phyloP scores from a whole-genome alignment of 2,888 invertebrate species.

The Teleiodes luculella region DNA sequence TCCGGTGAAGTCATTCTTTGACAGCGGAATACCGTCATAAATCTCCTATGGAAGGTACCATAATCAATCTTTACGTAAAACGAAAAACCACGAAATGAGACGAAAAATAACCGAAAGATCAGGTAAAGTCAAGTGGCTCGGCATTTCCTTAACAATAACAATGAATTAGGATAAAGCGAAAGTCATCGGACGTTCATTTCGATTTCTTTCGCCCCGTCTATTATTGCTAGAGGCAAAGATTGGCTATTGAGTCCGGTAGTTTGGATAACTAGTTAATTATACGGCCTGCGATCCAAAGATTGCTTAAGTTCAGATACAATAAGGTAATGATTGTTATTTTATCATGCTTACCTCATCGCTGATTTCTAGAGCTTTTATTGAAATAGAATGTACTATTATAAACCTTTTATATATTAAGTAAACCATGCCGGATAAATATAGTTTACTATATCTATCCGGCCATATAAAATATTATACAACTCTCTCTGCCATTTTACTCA shows the following conservation, averaged over 20 bases:
- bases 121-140: slow-evolving; percentile 45
- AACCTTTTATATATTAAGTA: no score
- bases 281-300: not conserved
- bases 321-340: not conserved
- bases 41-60: not conserved
- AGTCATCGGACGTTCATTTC: slow-evolving; percentile 72
- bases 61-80: slow-evolving; percentile 13
- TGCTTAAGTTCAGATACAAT: not conserved
- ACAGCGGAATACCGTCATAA: no score
- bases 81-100: slow-evolving; percentile 30
- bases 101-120: slow-evolving; percentile 42
- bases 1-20: no score
- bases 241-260: slow-evolving; percentile 44
- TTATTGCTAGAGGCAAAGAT: slow-evolving; percentile 52
- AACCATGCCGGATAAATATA: no score
- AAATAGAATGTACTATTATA: no score
- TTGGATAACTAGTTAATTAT: slow-evolving; percentile 48
- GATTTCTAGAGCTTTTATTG: no score
- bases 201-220: slow-evolving; percentile 61
- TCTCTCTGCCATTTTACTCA: no score
- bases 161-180: slow-evolving; percentile 64
- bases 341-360: no score
- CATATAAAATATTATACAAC: no score
- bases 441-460: no score
- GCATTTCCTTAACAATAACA: slow-evolving; percentile 51